Base-by-base conservation (phyloP, 2,113 vertebrate species). In the Nothoprocta pentlandii region DNA sequence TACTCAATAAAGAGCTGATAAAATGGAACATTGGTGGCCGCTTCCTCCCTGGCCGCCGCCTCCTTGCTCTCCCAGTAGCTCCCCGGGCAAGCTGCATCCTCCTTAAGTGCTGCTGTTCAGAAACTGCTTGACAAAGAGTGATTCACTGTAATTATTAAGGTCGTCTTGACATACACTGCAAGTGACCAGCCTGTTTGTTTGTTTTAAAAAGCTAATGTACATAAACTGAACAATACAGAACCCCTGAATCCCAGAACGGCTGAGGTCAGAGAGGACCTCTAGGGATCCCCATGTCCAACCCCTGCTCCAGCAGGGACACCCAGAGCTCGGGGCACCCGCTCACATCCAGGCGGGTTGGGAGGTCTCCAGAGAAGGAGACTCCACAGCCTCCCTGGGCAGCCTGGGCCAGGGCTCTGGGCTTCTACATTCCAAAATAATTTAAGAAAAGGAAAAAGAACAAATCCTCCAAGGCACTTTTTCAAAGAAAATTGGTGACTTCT, bases 1-100 rank as follows among this genome's bases (percentile, higher is more conserved):
- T 20, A 8, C 71, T 15, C 0, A 0, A 1, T 58, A 2, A 20
- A 47, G 46, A 30, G 44, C 2, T 2, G 82, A 3, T 7, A 2
- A 8, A 2, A 9, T n/a, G 41, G 58, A 58, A 10, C 16, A 2
- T 4, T 6, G 22, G 4, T 10, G 12, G 53, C 6, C 74, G 17
- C 2, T 3, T 5, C 44, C 69, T 20, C 4, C 0, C 39, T 17
- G 21, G 13, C 2, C 53, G 3, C 66, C 34, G 30, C 54, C 39
- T n/a, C 49, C 75, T 25, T 3, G 7, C n/a, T 16, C 3, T 16
- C 67, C 53, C 54, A 6, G 34, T 26, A 2, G 1, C 19, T 7
- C 10, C 77, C 39, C 87, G 26, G 70, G 61, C 14, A 39, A 20
- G 36, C 36, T 4, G 11, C 2, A 3, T 0, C 20, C 78, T 51